Evolutionary conservation across 2,888 invertebrate genomes (phyloP).

Genomic region (Xylota sylvarum): DNA sequence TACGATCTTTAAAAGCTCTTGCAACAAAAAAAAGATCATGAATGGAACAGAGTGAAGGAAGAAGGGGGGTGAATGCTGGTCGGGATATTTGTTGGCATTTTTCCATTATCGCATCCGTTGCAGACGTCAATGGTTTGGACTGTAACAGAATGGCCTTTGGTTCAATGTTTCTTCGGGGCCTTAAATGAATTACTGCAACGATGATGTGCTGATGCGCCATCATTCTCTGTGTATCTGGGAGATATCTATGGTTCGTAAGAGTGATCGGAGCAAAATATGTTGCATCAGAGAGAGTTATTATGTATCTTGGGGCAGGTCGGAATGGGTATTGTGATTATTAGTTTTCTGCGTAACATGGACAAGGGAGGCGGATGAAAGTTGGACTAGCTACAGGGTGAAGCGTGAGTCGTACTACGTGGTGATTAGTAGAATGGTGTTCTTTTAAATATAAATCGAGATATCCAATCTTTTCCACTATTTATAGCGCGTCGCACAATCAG

Average conservation of each 20-base stretch:
- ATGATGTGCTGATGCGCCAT: conserved; percentile 62
- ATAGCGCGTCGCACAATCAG: too few relatives aligned
- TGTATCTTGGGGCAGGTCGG: conserved; percentile 55
- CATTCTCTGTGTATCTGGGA: conserved; percentile 22
- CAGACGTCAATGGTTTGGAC: conserved; percentile 45
- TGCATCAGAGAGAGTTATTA: conserved; percentile 26
- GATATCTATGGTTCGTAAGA: conserved; percentile 3
- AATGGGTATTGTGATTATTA: conserved; percentile 41
- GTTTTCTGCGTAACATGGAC: conserved; percentile 2
- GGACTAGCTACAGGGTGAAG: neutral
- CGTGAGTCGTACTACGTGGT: neutral
- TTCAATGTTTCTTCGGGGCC: conserved; percentile 51
- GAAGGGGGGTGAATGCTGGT: conserved; percentile 11
- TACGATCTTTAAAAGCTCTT: conserved; percentile 58
- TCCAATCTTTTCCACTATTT: too few relatives aligned
- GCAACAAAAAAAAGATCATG: conserved; percentile 17
- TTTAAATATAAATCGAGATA: too few relatives aligned
- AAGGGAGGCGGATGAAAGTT: neutral
- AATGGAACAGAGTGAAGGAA: conserved; percentile 19
- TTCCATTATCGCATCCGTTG: conserved; percentile 74
- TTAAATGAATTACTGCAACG: conserved; percentile 57
- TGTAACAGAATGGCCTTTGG: conserved; percentile 44
- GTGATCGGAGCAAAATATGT: neutral
- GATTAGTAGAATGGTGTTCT: too few relatives aligned
- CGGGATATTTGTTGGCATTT: conserved; percentile 58